Conservation (phyloP, 1,140 invertebrate species). For the Marisa cornuarietis region DNA sequence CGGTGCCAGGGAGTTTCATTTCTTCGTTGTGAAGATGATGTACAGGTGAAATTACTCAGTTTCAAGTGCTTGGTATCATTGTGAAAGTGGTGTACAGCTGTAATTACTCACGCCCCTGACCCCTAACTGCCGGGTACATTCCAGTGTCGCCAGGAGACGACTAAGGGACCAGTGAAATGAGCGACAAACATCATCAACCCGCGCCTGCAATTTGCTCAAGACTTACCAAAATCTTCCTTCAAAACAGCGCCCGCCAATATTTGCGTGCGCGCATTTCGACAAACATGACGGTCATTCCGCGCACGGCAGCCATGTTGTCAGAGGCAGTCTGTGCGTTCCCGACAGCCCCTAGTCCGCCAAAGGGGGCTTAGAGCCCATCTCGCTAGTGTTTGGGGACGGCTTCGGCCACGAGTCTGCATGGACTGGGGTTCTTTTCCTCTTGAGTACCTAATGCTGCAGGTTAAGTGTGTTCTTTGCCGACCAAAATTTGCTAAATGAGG, state of each 20-base stretch:
- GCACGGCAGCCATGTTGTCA: conserved; percentile 21
- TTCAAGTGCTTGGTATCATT: too few species aligned
- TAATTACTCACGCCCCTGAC: background rate
- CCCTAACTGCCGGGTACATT: background rate
- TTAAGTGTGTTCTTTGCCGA: background rate
- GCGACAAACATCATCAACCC: conserved; percentile 15
- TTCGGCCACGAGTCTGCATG: background rate
- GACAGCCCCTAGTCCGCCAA: background rate
- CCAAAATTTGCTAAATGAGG: too few species aligned
- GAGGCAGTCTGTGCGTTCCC: conserved; percentile 22
- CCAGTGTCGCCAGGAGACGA: background rate
- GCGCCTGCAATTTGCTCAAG: conserved; percentile 13
- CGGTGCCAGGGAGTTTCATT: too few species aligned
- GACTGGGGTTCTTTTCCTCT: conserved; percentile 5
- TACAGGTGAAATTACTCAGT: too few species aligned
- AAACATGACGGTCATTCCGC: conserved; percentile 21
- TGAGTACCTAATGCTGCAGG: background rate
- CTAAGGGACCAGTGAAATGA: background rate
- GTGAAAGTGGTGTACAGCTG: too few species aligned
- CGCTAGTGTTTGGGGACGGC: conserved; percentile 16
- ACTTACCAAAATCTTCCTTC: conserved; percentile 21
- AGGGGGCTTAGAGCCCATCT: conserved; percentile 17
- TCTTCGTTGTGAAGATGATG: too few species aligned
- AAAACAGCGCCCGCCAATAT: conserved; percentile 23
- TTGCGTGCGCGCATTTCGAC: conserved; percentile 11